Evolutionary conservation across 1,140 invertebrate species (phyloP).

Genomic region (Calephelis virginiensis): DNA sequence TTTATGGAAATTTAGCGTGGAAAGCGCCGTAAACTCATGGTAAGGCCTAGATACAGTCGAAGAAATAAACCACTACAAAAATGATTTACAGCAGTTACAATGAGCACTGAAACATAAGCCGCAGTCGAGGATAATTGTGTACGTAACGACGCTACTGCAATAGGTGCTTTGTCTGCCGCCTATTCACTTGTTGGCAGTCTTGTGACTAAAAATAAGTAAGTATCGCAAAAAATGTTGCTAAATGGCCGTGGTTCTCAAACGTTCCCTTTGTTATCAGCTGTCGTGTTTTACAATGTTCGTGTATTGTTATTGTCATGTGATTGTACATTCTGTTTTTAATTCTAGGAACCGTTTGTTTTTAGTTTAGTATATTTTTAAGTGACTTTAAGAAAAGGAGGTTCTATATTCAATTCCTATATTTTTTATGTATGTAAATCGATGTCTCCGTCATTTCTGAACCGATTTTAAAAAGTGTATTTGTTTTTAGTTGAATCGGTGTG

Average conservation of each 20-base stretch:
- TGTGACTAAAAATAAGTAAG: neutral
- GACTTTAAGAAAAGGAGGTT: no score
- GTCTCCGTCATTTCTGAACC: no score
- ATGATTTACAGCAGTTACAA: slow-evolving; percentile 24
- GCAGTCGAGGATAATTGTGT: slow-evolving; percentile 46
- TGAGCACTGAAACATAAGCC: slow-evolving; percentile 43
- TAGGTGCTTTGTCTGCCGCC: slow-evolving; percentile 26
- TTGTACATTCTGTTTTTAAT: no score
- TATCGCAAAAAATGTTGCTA: slow-evolving; percentile 9
- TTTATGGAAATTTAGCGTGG: no score
- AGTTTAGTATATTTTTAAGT: no score
- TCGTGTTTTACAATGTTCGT: no score
- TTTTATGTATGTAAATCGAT: no score
- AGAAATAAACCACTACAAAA: slow-evolving; percentile 23
- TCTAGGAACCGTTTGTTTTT: no score
- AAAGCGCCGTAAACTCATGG: neutral
- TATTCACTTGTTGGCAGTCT: neutral
- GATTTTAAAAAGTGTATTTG: no score
- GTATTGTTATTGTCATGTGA: no score
- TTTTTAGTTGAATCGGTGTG: no score
- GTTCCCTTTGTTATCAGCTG: slow-evolving; percentile 13
- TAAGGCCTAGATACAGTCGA: neutral
- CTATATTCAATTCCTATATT: no score
- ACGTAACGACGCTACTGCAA: slow-evolving; percentile 35
- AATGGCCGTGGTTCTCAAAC: slow-evolving; percentile 7